These are phyloP conservation scores for Acleris laterana DNA, from an alignment of 2,888 invertebrate species.

Conservation along the genomic window DNA sequence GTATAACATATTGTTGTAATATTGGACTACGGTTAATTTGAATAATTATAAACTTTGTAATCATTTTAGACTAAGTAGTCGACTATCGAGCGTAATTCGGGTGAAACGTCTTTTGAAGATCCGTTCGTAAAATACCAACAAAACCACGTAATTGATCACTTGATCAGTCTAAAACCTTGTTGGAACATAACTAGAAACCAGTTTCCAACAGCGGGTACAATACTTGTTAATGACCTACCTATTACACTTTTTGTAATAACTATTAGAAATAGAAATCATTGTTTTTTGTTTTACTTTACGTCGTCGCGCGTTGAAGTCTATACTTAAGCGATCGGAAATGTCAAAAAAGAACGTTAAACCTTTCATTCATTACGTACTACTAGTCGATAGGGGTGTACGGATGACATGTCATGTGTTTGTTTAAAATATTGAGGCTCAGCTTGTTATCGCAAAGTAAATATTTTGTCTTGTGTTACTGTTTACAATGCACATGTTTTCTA, in stretches of 20 bases:
- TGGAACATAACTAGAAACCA: conserved; percentile 15
- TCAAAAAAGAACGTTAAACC: conserved; percentile 8
- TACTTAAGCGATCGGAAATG: conserved; percentile 31
- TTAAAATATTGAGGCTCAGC: not conserved
- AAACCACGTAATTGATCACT: conserved; percentile 17
- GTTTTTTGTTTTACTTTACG: conserved; percentile 10
- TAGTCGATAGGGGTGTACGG: not conserved
- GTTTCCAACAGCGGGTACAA: conserved; percentile 24
- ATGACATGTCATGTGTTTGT: not conserved
- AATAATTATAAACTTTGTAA: conserved; percentile 13
- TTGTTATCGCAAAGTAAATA: conserved; percentile 26
- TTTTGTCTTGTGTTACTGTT: conserved; percentile 22
- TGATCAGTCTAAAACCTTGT: conserved; percentile 8
- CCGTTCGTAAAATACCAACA: conserved; percentile 12
- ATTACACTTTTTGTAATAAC: conserved; percentile 21
- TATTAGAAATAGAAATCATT: conserved; percentile 29
- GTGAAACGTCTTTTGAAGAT: conserved; percentile 17
- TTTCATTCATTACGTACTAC: not conserved
- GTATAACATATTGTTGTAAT: conserved; percentile 5
- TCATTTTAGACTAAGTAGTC: not conserved
- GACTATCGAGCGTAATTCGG: not conserved
- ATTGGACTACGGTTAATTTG: conserved; percentile 11
- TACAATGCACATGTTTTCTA: conserved; percentile 22
- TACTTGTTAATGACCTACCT: conserved; percentile 37
- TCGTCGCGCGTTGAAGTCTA: conserved; percentile 76